Evolutionary conservation across 2,888 invertebrate species (phyloP), one percentile per base, ranked within the genome.

Genomic region (Tanytarsus gracilentus): DNA sequence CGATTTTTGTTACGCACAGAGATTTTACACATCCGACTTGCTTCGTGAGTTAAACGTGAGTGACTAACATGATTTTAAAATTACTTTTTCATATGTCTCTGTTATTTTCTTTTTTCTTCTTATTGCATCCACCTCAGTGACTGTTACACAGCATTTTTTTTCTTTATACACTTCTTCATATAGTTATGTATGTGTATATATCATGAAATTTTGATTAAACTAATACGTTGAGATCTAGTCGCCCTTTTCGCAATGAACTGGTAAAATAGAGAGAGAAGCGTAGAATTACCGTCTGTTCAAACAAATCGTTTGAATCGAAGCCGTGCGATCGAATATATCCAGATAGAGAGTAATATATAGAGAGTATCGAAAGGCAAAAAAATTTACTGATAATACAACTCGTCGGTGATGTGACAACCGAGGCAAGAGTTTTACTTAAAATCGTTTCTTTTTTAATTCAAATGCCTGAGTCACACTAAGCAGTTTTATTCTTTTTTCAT

Each of bases 11-110:
- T 11, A 18, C 18, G 40, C 23, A 23, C 11, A 51, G 29, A 27
- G 16, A 18, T 16, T 36, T 23, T 23, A 33, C 21, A 53, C 53
- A 36, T 53, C 53, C 36, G 27, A 21, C 36, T 53, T 21, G 36
- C 36, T 53, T 33, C 36, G 53, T 36, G 36, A 21, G 5, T 53
- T 53, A 23, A 16, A 33, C 53, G 23, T 53, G 36, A 53, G 36
- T 53, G 53, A 53, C 53, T 53, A 36, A 53, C 36, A 53, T 53
- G 53, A 53, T 53, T 53, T 53, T 53, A 53, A 53, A 53, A 53
- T 53, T 53, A 53, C 53, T 53, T 51, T 51, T 51, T 51, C 51
- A 51, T 51, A 27, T 9, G 18, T 25, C 16, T 53, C 36, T 36
- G 16, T 18, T 29, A 9, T 7, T 29, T 7, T 9, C 9, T 29